Base-by-base conservation (phyloP, 2,888 invertebrate genomes). In the Eretmocerus hayati region DNA sequence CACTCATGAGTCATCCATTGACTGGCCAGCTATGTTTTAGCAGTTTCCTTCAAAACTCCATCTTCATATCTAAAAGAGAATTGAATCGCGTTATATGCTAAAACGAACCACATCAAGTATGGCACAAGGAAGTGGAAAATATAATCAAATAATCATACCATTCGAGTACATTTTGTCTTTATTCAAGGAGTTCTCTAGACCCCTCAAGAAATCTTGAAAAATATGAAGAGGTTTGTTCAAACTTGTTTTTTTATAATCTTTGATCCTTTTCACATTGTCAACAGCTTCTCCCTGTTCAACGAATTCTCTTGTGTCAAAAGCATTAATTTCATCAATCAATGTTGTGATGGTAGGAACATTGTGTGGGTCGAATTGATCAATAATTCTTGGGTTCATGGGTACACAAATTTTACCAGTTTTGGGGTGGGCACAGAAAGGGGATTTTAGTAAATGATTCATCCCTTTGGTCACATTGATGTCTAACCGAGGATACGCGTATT, bases 351-450 rank as follows among this genome's bases (percentile, higher is more conserved):
- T 85, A 3, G 91, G 90, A 3, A 90, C 88, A 21, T 73, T 72
- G 20, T 75, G 72, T 0, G 86, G 85, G 72, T 90, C 81, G 65
- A 94, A 91, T 55, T 80, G 77, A 46, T 81, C 83, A 5, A 83
- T 81, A n/a, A 77, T 73, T 55, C 78, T 79, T 0, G 82, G 78
- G 65, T 84, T 84, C 62, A 93, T 82, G 0, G 92, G 91, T 35
- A 99, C 81, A 62, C 94, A 96, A 22, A 99, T 83, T 72, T 91
- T 87, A 1, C 95, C 97, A 38, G 95, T 96, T 72, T 95, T 92
- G 0, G 99, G 99, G 75, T 99, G 99, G 49, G 99, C 83, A 75
- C 94, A 96, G 72, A 99, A 99, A 0, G 99, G 99, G n/a, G 94
- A 87, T 72, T 99, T 99, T 13, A 99, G 75, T 64, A 99, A 84